Evolutionary conservation across 2,888 invertebrate species (phyloP).

Genomic region (Orgyia antiqua): DNA sequence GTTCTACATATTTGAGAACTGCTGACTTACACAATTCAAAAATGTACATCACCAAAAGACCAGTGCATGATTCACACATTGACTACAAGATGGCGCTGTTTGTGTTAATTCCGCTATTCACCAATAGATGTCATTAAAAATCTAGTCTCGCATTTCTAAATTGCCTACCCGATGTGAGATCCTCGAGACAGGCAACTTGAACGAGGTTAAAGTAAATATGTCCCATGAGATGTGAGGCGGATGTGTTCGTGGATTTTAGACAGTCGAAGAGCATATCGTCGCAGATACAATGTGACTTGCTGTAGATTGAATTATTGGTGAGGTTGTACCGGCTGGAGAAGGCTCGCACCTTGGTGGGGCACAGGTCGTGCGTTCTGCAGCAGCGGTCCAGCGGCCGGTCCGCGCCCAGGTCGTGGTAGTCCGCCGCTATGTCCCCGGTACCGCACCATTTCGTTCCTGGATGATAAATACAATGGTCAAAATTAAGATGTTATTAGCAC

Average conservation of each 20-base stretch:
- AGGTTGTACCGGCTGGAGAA: slow-evolving; percentile 87
- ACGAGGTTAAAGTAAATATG: slow-evolving; percentile 92
- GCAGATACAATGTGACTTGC: slow-evolving; percentile 93
- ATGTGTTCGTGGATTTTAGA: slow-evolving; percentile 84
- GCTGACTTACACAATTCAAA: slow-evolving; percentile 17
- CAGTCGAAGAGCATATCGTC: slow-evolving; percentile 90
- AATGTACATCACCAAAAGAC: slow-evolving; percentile 26
- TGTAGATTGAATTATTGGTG: slow-evolving; percentile 89
- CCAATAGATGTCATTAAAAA: slow-evolving; percentile 57
- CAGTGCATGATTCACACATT: slow-evolving; percentile 50
- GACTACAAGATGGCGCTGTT: slow-evolving; percentile 56
- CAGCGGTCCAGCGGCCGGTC: slow-evolving; percentile 86
- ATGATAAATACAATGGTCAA: slow-evolving; percentile 23
- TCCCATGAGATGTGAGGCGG: slow-evolving; percentile 87
- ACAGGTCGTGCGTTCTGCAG: slow-evolving; percentile 93
- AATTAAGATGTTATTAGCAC: not conserved
- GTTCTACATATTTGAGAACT: too few relatives aligned
- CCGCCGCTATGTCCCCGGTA: slow-evolving; percentile 90
- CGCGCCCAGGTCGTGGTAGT: slow-evolving; percentile 90
- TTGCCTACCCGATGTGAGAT: slow-evolving; percentile 54
- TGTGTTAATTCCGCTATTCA: slow-evolving; percentile 33
- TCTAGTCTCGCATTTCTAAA: slow-evolving; percentile 75
- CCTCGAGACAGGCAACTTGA: slow-evolving; percentile 85
- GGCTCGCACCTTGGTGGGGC: slow-evolving; percentile 87
- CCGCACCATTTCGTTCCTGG: slow-evolving; percentile 96